These are phyloP conservation scores for Tiphia femorata DNA, from an alignment of 2,888 invertebrate species.

Conservation along the genomic window DNA sequence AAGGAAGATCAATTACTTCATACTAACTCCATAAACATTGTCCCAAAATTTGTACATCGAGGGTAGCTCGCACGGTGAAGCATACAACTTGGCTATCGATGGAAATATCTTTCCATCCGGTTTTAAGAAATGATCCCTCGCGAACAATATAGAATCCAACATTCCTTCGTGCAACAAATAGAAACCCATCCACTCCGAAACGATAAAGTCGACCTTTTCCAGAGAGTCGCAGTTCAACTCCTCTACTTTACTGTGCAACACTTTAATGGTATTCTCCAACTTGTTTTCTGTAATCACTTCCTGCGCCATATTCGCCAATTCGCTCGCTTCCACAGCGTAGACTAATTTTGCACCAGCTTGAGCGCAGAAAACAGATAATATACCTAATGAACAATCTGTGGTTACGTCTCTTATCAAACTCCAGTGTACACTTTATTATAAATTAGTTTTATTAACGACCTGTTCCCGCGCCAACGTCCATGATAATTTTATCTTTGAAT, in stretches of 20 bases:
- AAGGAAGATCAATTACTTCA: constrained; percentile 70
- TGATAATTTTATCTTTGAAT: constrained; percentile 83
- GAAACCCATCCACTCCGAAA: constrained; percentile 99
- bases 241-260: constrained; percentile 83
- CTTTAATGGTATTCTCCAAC: constrained; percentile 77
- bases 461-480: constrained; percentile 90
- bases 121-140: constrained; percentile 85
- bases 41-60: constrained; percentile 81
- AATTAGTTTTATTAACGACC: constrained; percentile 61
- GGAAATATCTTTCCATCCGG: constrained; percentile 83
- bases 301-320: constrained; percentile 75
- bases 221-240: constrained; percentile 77
- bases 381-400: constrained; percentile 72
- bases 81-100: constrained; percentile 78
- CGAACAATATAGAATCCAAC: constrained; percentile 89
- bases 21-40: constrained; percentile 82
- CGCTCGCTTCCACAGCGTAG: constrained; percentile 87
- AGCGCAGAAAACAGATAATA: constrained; percentile 91
- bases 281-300: constrained; percentile 81
- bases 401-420: too few species aligned
- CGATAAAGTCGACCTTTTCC: constrained; percentile 84
- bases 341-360: constrained; percentile 91
- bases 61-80: constrained; percentile 75
- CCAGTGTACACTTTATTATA: too few species aligned
- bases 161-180: constrained; percentile 95